Conservation (phyloP, 1,140 invertebrate genomes). For the Zophobas atratus region DNA sequence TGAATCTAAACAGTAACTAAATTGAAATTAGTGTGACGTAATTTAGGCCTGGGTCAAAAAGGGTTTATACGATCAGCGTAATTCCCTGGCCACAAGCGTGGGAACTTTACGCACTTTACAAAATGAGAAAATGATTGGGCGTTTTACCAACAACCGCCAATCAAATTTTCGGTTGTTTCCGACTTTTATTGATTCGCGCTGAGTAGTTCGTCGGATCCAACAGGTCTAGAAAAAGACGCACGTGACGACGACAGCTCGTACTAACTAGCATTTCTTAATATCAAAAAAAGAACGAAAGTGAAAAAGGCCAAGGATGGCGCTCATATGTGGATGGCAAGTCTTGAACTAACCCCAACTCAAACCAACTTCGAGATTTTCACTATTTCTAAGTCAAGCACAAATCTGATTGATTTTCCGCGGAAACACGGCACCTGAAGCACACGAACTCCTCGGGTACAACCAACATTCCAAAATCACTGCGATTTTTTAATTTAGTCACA, state of each 20-base stretch:
- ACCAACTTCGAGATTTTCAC: too few species aligned
- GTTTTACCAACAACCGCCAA: neutral
- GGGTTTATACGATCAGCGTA: too few species aligned
- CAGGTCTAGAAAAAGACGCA: neutral
- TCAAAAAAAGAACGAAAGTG: too few species aligned
- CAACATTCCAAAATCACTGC: neutral
- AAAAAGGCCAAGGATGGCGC: too few species aligned
- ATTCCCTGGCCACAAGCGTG: too few species aligned
- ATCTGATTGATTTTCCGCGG: slow-evolving; percentile 1
- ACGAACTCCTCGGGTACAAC: neutral
- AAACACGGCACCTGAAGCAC: neutral
- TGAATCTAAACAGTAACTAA: too few species aligned
- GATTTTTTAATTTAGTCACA: neutral
- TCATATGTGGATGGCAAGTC: too few species aligned
- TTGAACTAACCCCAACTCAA: too few species aligned
- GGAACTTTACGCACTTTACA: too few species aligned
- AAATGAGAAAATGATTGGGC: neutral
- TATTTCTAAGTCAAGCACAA: neutral
- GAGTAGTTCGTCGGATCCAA: neutral
- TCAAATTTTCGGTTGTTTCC: neutral
- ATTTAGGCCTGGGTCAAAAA: too few species aligned
- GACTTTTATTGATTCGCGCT: neutral
- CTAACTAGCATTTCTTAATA: too few species aligned
- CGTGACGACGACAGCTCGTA: neutral
- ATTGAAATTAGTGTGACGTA: too few species aligned